A percentile compares a stretch with the other conserved stretches of the same genome.
Evolutionary conservation across 2,797 vertebrate genomes (phyloP).

Genomic region (Tauraco hartlaubi): DNA sequence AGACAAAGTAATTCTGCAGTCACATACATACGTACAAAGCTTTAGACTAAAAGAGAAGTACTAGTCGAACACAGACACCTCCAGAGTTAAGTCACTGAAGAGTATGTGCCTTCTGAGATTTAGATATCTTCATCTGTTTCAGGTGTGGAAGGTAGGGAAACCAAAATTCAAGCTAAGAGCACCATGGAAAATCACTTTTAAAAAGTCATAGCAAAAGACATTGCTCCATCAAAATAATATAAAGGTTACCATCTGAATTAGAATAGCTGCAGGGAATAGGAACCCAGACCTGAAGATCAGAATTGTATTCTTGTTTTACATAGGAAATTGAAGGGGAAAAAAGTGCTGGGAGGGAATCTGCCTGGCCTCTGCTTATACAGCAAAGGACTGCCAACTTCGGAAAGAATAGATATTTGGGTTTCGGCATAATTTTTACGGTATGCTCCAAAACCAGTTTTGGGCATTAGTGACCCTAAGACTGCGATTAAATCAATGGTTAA

Average conservation of each 20-base stretch:
- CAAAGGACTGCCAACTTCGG: neutral
- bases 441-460: neutral
- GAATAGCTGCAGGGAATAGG: neutral
- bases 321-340: neutral
- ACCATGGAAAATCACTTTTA: neutral
- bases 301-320: neutral
- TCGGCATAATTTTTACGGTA: neutral
- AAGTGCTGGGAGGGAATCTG: neutral
- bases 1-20: neutral
- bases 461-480: neutral
- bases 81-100: neutral
- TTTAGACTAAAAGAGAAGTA: neutral
- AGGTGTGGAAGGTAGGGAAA: neutral
- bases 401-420: neutral
- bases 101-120: neutral
- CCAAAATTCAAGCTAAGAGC: neutral
- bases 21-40: accelerated
- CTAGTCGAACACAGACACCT: neutral
- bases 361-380: neutral
- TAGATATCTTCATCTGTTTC: neutral
- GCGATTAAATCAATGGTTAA: neutral
- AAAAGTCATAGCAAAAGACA: neutral
- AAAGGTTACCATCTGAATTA: neutral
- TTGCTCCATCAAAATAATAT: neutral
- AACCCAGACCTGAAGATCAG: neutral